phyloP scores from a whole-genome alignment of 2,888 invertebrate genomes.

The Fissipunctia ypsillon region DNA sequence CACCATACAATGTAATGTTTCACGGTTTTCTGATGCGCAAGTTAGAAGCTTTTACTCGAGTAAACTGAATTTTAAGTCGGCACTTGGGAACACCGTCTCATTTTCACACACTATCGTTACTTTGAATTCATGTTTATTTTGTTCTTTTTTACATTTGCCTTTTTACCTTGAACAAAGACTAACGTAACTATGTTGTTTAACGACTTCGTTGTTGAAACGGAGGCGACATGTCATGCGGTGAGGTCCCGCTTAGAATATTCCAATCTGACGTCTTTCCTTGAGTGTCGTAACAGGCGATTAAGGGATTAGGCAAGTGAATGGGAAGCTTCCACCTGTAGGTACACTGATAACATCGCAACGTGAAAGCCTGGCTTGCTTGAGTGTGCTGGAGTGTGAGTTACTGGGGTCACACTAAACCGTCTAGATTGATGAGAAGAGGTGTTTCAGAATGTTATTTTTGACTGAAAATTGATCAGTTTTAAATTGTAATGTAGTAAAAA shows the following conservation, averaged over 20 bases:
- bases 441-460: background rate
- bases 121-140: slow-evolving; percentile 40
- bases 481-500: background rate
- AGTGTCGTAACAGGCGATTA: slow-evolving; percentile 55
- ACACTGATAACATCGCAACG: slow-evolving; percentile 58
- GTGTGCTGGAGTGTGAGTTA: too few relatives aligned
- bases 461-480: background rate
- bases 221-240: slow-evolving; percentile 15
- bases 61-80: slow-evolving; percentile 64
- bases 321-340: slow-evolving; percentile 59
- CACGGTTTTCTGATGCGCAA: slow-evolving; percentile 70
- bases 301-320: slow-evolving; percentile 58
- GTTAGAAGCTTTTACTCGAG: slow-evolving; percentile 68
- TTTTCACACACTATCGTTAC: slow-evolving; percentile 38
- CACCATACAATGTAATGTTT: slow-evolving; percentile 74
- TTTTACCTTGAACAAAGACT: slow-evolving; percentile 5
- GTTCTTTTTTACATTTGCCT: slow-evolving; percentile 18
- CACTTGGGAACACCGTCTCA: slow-evolving; percentile 26
- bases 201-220: background rate
- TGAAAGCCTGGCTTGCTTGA: slow-evolving; percentile 52
- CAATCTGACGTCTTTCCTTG: slow-evolving; percentile 30
- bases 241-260: slow-evolving; percentile 30
- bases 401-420: slow-evolving; percentile 11
- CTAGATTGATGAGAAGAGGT: slow-evolving; percentile 36
- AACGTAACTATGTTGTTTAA: slow-evolving; percentile 8